A percentile compares a stretch with the other conserved stretches of the same genome.
Evolutionary conservation across 1,140 invertebrate species (phyloP).

Genomic region (Lepidurus couesii): DNA sequence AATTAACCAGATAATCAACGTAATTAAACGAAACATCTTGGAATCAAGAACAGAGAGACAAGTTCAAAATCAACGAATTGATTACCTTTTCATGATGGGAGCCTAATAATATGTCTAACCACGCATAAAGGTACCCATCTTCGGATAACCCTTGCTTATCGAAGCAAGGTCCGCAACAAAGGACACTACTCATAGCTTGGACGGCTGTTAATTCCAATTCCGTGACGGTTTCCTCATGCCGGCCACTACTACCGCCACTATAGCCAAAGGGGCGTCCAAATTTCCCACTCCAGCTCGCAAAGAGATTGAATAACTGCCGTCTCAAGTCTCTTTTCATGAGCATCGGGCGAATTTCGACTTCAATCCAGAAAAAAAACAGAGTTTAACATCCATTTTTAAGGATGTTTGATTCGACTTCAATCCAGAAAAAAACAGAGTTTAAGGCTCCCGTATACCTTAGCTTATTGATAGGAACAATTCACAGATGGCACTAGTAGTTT

Average conservation of each 20-base stretch:
- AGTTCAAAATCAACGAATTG: background rate
- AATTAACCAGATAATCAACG: too few species aligned
- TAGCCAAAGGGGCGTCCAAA: slow-evolving; percentile 59
- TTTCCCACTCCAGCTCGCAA: slow-evolving; percentile 86
- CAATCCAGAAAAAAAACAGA: slow-evolving; percentile 30
- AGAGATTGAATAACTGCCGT: slow-evolving; percentile 80
- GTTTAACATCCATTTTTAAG: background rate
- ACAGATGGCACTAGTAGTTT: too few species aligned
- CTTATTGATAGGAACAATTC: too few species aligned
- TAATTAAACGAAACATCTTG: too few species aligned
- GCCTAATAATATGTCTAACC: slow-evolving; percentile 83
- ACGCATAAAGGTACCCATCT: slow-evolving; percentile 80
- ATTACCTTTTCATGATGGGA: slow-evolving; percentile 79
- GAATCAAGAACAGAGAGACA: too few species aligned
- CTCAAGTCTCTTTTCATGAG: slow-evolving; percentile 80
- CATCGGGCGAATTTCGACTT: slow-evolving; percentile 78
- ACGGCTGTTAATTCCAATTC: slow-evolving; percentile 61
- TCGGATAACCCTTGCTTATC: slow-evolving; percentile 78
- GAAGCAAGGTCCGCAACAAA: slow-evolving; percentile 93
- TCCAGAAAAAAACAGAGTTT: too few species aligned
- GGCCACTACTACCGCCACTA: slow-evolving; percentile 36
- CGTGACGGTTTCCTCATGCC: slow-evolving; percentile 38
- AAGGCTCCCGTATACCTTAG: too few species aligned
- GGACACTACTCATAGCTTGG: slow-evolving; percentile 86
- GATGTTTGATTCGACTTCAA: too few species aligned